Conservation (phyloP, 2,888 invertebrate genomes). For the Hypolimnas misippus region DNA sequence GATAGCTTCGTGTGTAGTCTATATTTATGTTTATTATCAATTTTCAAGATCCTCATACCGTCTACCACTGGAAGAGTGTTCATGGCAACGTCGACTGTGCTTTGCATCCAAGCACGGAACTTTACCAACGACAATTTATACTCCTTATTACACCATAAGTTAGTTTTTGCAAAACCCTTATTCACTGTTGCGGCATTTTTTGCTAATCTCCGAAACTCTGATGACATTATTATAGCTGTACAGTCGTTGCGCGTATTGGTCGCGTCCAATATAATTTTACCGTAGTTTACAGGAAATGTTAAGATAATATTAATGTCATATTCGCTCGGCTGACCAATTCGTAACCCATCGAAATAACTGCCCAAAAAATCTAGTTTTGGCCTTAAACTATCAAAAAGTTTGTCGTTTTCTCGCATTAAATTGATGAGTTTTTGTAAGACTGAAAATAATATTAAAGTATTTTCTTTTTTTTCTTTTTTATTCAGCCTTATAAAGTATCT, state of each 20-base stretch:
- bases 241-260: conserved; percentile 50
- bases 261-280: conserved; percentile 55
- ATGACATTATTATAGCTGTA: conserved; percentile 59
- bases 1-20: conserved; percentile 56
- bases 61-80: conserved; percentile 52
- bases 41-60: conserved; percentile 51
- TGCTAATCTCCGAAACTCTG: conserved; percentile 62
- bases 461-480: conserved; percentile 53
- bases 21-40: conserved; percentile 49
- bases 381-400: conserved; percentile 58
- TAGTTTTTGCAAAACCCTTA: conserved; percentile 59
- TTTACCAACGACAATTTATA: conserved; percentile 53
- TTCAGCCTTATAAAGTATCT: conserved; percentile 56
- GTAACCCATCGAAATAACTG: conserved; percentile 64
- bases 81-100: conserved; percentile 58
- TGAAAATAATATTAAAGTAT: conserved; percentile 55
- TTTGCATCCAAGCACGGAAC: conserved; percentile 65
- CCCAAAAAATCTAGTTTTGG: conserved; percentile 64
- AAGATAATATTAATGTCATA: conserved; percentile 65
- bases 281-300: conserved; percentile 57
- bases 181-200: conserved; percentile 50
- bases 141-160: conserved; percentile 58
- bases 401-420: conserved; percentile 54
- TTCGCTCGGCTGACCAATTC: conserved; percentile 64
- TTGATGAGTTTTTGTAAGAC: conserved; percentile 55